These are phyloP conservation scores for Lasioglossum baleicum DNA, from an alignment of 1,140 invertebrate genomes.

Conservation along the genomic window DNA sequence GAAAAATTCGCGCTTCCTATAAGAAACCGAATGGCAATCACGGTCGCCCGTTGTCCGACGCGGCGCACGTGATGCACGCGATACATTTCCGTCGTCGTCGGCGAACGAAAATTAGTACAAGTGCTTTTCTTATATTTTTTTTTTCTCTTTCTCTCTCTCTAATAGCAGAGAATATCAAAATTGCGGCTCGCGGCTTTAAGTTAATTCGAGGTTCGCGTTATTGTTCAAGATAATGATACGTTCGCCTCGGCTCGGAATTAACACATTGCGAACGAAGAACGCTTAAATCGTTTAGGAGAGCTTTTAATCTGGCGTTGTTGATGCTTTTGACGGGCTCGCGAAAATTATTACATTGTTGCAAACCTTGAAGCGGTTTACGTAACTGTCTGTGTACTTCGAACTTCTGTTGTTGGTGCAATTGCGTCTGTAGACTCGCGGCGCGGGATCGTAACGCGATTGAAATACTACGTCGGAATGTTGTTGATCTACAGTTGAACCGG, in stretches of 20 bases:
- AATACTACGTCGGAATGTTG: too few relatives aligned
- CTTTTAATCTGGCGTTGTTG: background rate
- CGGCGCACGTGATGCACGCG: background rate
- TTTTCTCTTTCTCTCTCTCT: background rate
- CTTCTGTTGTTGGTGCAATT: background rate
- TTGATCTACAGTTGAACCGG: too few relatives aligned
- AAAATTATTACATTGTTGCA: background rate
- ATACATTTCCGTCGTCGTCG: background rate
- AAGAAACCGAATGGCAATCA: slow-evolving; percentile 10
- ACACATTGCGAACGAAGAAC: background rate
- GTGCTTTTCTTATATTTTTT: background rate
- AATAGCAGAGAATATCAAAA: background rate
- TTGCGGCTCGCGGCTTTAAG: background rate
- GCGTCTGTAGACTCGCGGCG: background rate
- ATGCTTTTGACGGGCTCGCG: background rate
- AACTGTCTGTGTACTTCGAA: background rate
- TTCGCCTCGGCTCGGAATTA: background rate
- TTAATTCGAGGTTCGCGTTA: background rate
- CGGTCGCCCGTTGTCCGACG: background rate
- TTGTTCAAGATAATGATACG: background rate
- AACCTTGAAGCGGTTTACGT: background rate
- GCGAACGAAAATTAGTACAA: background rate
- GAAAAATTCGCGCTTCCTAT: slow-evolving; percentile 31
- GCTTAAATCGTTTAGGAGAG: background rate
- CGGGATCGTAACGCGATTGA: too few relatives aligned